These are phyloP conservation scores for Pachypsylla venusta DNA, from an alignment of 1,140 invertebrate species.

Conservation along the genomic window DNA sequence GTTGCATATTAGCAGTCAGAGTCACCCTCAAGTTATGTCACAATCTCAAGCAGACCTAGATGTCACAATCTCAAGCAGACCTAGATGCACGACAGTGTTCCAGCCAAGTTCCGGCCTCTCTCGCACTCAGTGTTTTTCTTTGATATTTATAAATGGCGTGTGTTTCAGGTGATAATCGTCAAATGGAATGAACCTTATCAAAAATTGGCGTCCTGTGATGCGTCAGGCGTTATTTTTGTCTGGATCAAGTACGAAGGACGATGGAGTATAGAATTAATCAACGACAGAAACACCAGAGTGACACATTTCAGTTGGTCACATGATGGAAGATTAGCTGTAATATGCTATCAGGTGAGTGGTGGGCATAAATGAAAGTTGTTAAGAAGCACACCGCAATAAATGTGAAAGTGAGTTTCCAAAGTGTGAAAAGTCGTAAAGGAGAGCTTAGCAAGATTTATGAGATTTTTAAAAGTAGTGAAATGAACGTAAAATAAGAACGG, in stretches of 20 bases:
- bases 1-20: no score
- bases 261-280: slow-evolving; percentile 98
- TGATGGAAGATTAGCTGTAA: slow-evolving; percentile 93
- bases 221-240: slow-evolving; percentile 94
- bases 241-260: slow-evolving; percentile 98
- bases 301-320: slow-evolving; percentile 97
- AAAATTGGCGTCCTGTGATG: slow-evolving; percentile 94
- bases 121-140: no score
- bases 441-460: no score
- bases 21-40: no score
- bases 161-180: slow-evolving; percentile 15
- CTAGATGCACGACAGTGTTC: no score
- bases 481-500: not conserved
- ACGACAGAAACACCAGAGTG: slow-evolving; percentile 90
- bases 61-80: no score
- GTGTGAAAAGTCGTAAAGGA: no score
- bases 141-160: no score
- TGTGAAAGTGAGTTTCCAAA: no score
- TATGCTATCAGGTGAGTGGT: slow-evolving; percentile 74
- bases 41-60: no score
- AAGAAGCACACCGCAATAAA: not conserved
- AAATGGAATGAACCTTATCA: slow-evolving; percentile 52
- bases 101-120: no score
- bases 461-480: not conserved
- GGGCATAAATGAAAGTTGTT: no score